Evolutionary conservation across 1,140 invertebrate species (phyloP), one percentile per base, ranked within the genome.

Genomic region (Trichogramma pretiosum): DNA sequence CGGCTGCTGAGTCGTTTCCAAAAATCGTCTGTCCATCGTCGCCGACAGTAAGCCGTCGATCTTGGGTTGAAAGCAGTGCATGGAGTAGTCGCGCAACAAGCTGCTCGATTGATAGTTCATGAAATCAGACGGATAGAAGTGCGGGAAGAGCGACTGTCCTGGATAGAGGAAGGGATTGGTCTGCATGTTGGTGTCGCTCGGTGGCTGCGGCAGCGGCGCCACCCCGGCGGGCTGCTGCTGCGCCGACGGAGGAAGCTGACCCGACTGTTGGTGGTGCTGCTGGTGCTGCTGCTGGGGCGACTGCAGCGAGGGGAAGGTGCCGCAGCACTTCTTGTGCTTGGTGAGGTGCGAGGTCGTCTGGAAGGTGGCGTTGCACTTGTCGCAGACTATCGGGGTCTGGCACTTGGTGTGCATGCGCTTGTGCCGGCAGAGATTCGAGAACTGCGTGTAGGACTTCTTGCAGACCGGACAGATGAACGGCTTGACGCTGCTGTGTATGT

Each of bases 391-490:
- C 64, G 88, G 80, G 70, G 83, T 83, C 56, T 89, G 82, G 63
- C 89, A 91, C 60, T 89, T 85, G 13, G 85, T 84, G 73, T 99
- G 97, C 91, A 98, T 98, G 51, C 96, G 89, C 64, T 96, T 98
- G 74, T 99, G 97, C 16, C 97, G 84, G 65, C 97, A 99, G 56
- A 99, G 76, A 68, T 99, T 99, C 11, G 95, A 98, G 69, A 99
- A 99, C 74, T 99, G 97, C 0, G 97, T 99, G 74, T 99, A 99
- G 2, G 93, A 83, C 74, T 89, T 89, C 57, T 81, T 83, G 70
- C 86, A 89, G 39, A 93, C 89, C 67, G 93, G 89, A 68, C 91
- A 96, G 74, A 89, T 86, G 70, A 99, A 99, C 3, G 96, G 97
- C 70, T 99, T 99, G 36, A 97, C 85, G 59, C 88, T 94, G 58